Evolutionary conservation across 1,140 invertebrate genomes (phyloP), one percentile per base, ranked within the genome.

Genomic region (Spodoptera frugiperda): DNA sequence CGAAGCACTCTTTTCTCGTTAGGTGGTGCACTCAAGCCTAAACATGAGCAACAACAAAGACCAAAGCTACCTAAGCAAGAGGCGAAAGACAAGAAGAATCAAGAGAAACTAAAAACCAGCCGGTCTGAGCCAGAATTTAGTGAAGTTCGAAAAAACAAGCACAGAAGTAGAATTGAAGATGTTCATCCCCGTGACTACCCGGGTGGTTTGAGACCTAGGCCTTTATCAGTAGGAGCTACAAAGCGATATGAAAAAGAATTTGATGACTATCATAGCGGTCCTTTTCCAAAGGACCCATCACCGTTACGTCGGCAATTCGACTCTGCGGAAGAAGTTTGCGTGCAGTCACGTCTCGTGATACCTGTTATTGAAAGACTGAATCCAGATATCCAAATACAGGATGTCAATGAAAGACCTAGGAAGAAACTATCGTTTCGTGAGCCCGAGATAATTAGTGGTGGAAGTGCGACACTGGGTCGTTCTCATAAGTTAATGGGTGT

Each of bases 371-470:
- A 89, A 82, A 94, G 85, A 84, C 77, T 85, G 61, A 82, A 68
- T 78, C 89, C 84, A 86, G 94, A 89, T 78, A 84, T 79, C 83
- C 91, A 84, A 85, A 86, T 87, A 76, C 82, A 90, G 82, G 93
- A 95, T 76, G 90, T 88, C 39, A 93, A 94, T 17, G 96, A 97
- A 68, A 95, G 96, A 80, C 97, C 97, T 0, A 94, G 97, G 21
- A 98, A 98, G 90, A 98, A 98, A 85, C 93, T 98, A 0, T 98
- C 97, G 0, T 98, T 98, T 87, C 96, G 97, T 72, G 97, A 98
- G 84, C 97, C 97, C 1, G 97, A 97, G 91, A 96, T 97, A n/a
- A 94, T 96, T 75, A 91, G 84, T 63, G 79, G 82, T 83, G 85
- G 84, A 11, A 90, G 84, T 74, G 85, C 86, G 57, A 91, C 87